phyloP scores from a whole-genome alignment of 2,797 vertebrate genomes.

The Apogon hyalosoma region DNA sequence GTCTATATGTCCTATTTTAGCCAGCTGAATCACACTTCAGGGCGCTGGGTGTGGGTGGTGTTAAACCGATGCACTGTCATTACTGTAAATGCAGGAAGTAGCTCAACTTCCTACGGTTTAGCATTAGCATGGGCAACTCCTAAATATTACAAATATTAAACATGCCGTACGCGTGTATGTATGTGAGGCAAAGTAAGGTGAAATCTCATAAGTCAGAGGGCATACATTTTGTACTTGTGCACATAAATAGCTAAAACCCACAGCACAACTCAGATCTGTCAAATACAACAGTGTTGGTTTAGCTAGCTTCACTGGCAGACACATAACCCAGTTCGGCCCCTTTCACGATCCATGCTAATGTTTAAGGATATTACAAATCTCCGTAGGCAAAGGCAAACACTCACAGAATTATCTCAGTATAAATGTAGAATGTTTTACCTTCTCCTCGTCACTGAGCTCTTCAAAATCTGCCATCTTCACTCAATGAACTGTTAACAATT shows the following conservation, averaged over 20 bases:
- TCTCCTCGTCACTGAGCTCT: constrained; percentile 92
- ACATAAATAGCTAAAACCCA: neutral
- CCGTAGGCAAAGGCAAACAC: accelerated
- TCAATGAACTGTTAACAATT: constrained; percentile 72
- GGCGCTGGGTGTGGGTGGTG: constrained; percentile 39
- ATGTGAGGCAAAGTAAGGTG: accelerated
- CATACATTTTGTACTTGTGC: neutral
- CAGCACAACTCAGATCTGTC: constrained; percentile 46
- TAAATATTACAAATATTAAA: neutral
- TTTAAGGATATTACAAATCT: accelerated
- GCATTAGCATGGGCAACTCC: constrained; percentile 30
- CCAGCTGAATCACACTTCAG: neutral
- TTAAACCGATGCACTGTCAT: constrained; percentile 40
- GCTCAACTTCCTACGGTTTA: constrained; percentile 60
- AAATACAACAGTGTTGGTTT: constrained; percentile 23
- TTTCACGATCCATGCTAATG: too few species aligned
- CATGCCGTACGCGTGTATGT: accelerated
- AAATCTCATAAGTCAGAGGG: neutral
- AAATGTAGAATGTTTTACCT: constrained; percentile 82
- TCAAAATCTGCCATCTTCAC: constrained; percentile 94
- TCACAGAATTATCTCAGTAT: neutral
- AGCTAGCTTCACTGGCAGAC: constrained; percentile 35
- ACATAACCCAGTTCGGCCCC: neutral
- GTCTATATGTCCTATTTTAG: neutral
- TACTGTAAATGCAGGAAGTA: constrained; percentile 73